Conservation (phyloP, 2,113 vertebrate species). For the Cyprinus carpio region DNA sequence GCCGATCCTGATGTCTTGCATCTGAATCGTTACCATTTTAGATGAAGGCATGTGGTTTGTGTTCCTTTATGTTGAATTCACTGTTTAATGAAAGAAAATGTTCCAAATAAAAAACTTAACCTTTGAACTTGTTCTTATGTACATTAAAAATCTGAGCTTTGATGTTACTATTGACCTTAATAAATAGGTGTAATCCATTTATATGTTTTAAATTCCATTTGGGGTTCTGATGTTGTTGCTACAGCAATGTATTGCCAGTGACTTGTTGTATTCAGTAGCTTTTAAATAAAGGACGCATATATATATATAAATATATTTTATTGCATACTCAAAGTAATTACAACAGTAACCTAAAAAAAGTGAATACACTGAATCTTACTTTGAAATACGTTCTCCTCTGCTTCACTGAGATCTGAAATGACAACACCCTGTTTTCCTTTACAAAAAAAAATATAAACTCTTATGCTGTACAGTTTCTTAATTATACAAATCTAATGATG, state of each 20-base stretch:
- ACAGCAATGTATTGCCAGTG: not conserved
- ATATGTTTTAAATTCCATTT: not conserved
- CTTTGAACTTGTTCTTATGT: not conserved
- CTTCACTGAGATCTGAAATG: not conserved
- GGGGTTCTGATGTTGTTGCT: not conserved
- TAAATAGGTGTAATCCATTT: not conserved
- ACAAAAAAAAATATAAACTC: not conserved
- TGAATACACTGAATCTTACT: not conserved
- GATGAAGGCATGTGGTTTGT: not conserved
- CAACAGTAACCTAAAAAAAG: no score
- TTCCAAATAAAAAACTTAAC: not conserved
- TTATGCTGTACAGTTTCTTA: not conserved
- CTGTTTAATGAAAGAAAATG: not conserved
- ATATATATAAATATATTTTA: not conserved
- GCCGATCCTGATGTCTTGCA: not conserved
- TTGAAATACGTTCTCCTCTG: not conserved
- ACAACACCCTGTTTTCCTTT: not conserved
- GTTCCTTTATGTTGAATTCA: not conserved
- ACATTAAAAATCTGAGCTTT: not conserved
- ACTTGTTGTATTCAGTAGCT: not conserved
- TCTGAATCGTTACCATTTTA: not conserved
- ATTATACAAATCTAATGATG: conserved; percentile 13
- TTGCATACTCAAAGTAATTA: not conserved
- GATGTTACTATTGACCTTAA: not conserved
- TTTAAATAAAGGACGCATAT: not conserved